Evolutionary conservation across 2,797 vertebrate genomes (phyloP).

Genomic region (Vireo griseus): DNA sequence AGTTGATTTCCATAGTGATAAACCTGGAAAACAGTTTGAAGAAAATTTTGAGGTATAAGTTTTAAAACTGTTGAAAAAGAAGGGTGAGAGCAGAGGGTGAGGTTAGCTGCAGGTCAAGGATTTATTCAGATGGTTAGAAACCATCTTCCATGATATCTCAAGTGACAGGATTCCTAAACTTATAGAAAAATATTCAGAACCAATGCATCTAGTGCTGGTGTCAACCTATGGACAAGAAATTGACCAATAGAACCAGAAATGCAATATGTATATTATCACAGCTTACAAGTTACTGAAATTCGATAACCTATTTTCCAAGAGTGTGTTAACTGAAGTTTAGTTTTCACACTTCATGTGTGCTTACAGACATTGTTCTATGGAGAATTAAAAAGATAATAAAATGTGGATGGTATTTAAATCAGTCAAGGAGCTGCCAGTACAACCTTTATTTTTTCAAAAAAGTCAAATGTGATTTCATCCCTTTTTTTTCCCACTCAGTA

Average conservation of each 20-base stretch:
- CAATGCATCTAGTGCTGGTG: background rate
- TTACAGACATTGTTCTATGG: background rate
- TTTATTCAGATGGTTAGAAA: background rate
- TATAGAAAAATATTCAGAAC: background rate
- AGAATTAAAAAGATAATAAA: background rate
- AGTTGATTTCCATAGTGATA: background rate
- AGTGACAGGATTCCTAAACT: background rate
- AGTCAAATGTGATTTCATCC: background rate
- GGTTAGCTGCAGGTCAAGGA: rapidly evolving
- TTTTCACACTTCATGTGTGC: background rate
- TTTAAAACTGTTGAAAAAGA: background rate
- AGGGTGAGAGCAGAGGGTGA: background rate
- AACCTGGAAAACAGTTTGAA: background rate
- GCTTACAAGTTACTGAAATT: background rate
- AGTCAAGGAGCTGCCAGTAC: background rate
- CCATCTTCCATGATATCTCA: background rate
- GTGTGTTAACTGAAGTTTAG: background rate
- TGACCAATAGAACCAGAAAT: background rate
- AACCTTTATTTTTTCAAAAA: background rate
- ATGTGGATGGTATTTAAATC: background rate
- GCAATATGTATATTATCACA: background rate
- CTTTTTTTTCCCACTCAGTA: background rate
- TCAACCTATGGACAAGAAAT: background rate
- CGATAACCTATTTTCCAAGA: background rate
- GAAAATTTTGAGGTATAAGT: background rate